Base-by-base conservation (phyloP, 2,797 vertebrate genomes). In the Caiman crocodilus region DNA sequence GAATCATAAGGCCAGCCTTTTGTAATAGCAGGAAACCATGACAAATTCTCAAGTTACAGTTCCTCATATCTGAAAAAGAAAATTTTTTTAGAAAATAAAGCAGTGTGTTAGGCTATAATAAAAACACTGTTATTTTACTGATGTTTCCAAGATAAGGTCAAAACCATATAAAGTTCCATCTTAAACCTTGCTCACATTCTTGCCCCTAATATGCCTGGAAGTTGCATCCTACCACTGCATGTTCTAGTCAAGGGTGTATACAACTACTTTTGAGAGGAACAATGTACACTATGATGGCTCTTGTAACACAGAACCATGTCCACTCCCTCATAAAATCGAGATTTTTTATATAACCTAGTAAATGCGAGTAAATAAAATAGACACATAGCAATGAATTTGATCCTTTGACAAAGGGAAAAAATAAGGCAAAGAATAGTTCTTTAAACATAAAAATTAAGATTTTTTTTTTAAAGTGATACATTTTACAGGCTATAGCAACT, bases 401-500 rank as follows among this genome's bases (percentile, higher is more conserved):
- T 7, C n/a, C 56, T 35, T 15, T 21, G 80, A 14, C 76, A 28
- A 32, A 92, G 61, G 84, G 35, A 61, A 11, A 74, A 92, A 60
- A 4, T 20, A n/a, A 88, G 28, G 0, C 0, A 0, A 5, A 59
- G 42, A 11, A 5, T 12, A 30, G 32, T 2, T 81, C 63, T 57
- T 18, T 32, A 78, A 59, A 94, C 28, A 18, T 59, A 30, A n/a
- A 30, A 87, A 90, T 85, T 87, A 87, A 87, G 79, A 35, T 35
- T 88, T 94, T 79, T n/a, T 50, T 50, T 64, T 82, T 88, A 77
- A 89, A 87, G 8, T 28, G 65, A 80, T 90, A 84, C 76, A 87
- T 93, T 79, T 96, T 93, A 87, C 85, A 95, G 85, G 74, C 50
- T 65, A 61, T 84, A 89, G 25, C 71, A 90, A 79, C 32, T 94